Conservation (phyloP, 2,888 invertebrate genomes). For the Sepioteuthis lessoniana region DNA sequence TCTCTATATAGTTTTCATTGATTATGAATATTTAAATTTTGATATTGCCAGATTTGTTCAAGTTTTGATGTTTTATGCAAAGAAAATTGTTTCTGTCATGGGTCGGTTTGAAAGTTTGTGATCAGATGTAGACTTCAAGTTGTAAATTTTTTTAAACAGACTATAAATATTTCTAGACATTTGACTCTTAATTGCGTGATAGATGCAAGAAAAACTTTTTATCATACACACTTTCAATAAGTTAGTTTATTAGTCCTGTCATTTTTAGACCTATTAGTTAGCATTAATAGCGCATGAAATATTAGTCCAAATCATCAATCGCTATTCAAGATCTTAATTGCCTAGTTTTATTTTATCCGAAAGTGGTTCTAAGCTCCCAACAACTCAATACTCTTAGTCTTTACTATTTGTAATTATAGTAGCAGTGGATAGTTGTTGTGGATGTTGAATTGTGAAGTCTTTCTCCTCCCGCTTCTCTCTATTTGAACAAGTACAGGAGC, state of each 20-base stretch:
- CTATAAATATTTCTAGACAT: too few relatives aligned
- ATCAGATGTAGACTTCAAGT: too few relatives aligned
- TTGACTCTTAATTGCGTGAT: not conserved
- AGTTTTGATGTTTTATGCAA: too few relatives aligned
- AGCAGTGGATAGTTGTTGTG: not conserved
- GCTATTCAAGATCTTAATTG: too few relatives aligned
- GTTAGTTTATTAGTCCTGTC: not conserved
- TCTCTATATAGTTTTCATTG: too few relatives aligned
- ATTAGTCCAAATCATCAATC: not conserved
- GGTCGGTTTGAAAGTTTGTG: too few relatives aligned
- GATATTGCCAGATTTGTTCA: too few relatives aligned
- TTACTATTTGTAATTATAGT: not conserved
- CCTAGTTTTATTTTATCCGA: not conserved
- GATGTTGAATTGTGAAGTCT: slow-evolving; percentile 12
- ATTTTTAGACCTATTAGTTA: not conserved
- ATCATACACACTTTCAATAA: not conserved
- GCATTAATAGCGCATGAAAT: not conserved
- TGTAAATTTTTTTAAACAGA: too few relatives aligned
- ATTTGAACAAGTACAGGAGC: not conserved
- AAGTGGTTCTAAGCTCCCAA: not conserved
- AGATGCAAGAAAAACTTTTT: not conserved
- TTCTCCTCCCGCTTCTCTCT: not conserved
- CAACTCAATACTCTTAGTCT: not conserved
- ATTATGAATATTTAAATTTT: too few relatives aligned
- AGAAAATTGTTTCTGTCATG: too few relatives aligned